Conservation (phyloP, 2,797 vertebrate species). For the Falco naumanni region DNA sequence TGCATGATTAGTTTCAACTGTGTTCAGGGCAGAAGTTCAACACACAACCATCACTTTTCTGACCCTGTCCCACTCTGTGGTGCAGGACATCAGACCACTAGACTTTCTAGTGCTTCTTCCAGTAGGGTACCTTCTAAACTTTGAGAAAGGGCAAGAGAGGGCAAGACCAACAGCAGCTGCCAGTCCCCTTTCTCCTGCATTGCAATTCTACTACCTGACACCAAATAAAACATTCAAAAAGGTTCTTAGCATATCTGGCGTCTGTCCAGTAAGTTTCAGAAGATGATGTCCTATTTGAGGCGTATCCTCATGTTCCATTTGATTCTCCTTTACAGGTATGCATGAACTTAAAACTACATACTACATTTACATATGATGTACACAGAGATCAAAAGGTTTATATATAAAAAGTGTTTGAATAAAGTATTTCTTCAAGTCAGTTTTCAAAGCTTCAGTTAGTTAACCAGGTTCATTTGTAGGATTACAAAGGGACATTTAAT, state of each 20-base stretch:
- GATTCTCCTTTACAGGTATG: not conserved
- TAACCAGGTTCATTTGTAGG: not conserved
- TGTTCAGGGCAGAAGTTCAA: not conserved
- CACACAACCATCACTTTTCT: not conserved
- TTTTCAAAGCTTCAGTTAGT: slow-evolving; percentile 22
- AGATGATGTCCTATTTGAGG: not conserved
- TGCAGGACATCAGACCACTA: not conserved
- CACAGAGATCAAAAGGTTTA: not conserved
- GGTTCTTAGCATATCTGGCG: not conserved
- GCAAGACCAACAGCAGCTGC: not conserved
- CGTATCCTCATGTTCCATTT: not conserved
- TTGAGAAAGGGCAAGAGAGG: not conserved
- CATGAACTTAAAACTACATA: not conserved
- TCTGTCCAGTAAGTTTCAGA: not conserved
- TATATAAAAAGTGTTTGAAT: not conserved
- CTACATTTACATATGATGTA: not conserved
- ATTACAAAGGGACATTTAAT: not conserved
- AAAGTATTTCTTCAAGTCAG: slow-evolving; percentile 4
- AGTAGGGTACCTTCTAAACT: not conserved
- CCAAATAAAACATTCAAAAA: not conserved
- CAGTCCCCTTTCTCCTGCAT: not conserved
- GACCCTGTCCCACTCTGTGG: not conserved
- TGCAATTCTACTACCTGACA: not conserved
- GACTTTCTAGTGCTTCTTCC: not conserved
- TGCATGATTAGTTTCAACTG: not conserved